Percentiles rank a stretch among this genome's conserved stretches.
phyloP scores from a whole-genome alignment of 92 coral and sea anemone genomes.

The Epizoanthus rinbou region DNA sequence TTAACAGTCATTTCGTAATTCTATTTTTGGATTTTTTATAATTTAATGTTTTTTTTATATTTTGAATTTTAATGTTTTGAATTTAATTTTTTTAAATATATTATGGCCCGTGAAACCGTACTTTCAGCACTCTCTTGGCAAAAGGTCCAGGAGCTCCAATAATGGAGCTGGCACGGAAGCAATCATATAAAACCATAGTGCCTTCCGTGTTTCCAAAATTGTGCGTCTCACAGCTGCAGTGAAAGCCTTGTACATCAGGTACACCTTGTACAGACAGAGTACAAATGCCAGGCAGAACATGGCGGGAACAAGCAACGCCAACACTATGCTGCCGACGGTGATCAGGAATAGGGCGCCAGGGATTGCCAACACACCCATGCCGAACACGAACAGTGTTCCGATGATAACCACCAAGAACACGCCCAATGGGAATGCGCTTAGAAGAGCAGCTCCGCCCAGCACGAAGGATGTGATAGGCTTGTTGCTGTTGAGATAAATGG shows the following conservation, averaged over 20 bases:
- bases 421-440: constrained; percentile 28
- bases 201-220: not conserved
- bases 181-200: not conserved
- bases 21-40: not conserved
- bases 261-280: constrained; percentile 3
- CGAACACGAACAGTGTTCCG: constrained; percentile 10
- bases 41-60: not conserved
- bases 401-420: not conserved
- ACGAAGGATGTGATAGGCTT: constrained; percentile 35
- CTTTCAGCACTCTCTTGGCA: not conserved
- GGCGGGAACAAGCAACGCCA: constrained; percentile 14
- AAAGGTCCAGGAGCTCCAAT: constrained; percentile 21
- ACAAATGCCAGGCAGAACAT: constrained; percentile 14
- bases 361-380: constrained; percentile 20
- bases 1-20: not conserved
- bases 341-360: constrained; percentile 21
- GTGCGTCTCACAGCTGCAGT: constrained; percentile 4
- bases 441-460: constrained; percentile 26
- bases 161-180: constrained; percentile 15
- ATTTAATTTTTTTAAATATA: not conserved
- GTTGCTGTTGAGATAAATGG: constrained; percentile 3
- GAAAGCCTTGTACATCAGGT: constrained; percentile 15
- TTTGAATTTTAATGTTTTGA: not conserved
- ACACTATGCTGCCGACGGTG: constrained; percentile 16
- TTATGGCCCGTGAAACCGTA: too few relatives aligned